Conservation (phyloP, 2,888 invertebrate species). For the Torymus auratus region DNA sequence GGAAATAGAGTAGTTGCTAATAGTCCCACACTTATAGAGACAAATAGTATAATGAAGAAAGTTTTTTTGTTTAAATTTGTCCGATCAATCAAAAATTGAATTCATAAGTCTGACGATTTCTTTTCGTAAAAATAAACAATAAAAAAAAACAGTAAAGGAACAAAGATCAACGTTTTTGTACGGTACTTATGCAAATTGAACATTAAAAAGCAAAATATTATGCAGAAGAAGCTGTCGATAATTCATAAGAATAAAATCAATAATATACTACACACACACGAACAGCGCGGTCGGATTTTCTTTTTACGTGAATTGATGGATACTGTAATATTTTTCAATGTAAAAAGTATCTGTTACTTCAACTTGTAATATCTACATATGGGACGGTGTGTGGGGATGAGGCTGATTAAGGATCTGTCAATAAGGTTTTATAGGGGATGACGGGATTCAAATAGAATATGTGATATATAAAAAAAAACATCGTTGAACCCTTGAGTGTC, state of each 20-base stretch:
- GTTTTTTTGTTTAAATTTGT: background rate
- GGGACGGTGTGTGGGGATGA: background rate
- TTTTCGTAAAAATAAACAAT: too few relatives aligned
- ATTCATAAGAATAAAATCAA: background rate
- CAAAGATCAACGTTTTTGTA: too few relatives aligned
- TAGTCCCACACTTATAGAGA: too few relatives aligned
- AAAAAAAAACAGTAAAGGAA: too few relatives aligned
- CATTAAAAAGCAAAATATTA: too few relatives aligned
- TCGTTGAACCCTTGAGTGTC: conserved; percentile 31
- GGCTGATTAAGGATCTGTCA: background rate
- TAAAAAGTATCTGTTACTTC: conserved; percentile 15
- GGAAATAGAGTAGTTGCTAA: too few relatives aligned
- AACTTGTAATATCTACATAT: conserved; percentile 4
- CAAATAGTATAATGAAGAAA: background rate
- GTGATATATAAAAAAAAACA: conserved; percentile 41
- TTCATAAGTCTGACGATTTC: too few relatives aligned
- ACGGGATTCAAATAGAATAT: conserved; percentile 37
- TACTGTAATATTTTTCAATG: conserved; percentile 32
- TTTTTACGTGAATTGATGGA: conserved; percentile 12
- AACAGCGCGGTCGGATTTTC: background rate
- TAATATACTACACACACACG: background rate
- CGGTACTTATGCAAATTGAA: too few relatives aligned
- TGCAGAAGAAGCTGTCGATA: too few relatives aligned
- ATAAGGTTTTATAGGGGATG: conserved; percentile 21
- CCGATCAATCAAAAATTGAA: too few relatives aligned